phyloP scores from a whole-genome alignment of 1,140 invertebrate species.

The Drosophila kohkoa region DNA sequence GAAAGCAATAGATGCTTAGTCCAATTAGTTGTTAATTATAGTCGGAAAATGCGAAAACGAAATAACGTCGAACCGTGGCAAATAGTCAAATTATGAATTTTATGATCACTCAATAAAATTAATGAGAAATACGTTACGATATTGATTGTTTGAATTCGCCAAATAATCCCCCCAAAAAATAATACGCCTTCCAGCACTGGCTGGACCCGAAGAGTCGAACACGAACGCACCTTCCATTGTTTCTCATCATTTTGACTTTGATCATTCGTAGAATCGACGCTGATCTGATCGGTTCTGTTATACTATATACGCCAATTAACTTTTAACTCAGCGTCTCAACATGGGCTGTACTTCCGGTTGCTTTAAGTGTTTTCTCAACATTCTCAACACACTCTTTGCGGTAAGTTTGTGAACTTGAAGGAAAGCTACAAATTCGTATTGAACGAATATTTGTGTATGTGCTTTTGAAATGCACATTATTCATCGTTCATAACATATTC shows the following conservation, averaged over 20 bases:
- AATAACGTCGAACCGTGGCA: conserved; percentile 9
- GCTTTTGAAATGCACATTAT: not conserved
- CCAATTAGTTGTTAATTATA: conserved; percentile 19
- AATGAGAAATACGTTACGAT: conserved; percentile 4
- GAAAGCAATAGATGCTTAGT: conserved; percentile 1
- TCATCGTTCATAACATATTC: conserved; percentile 3
- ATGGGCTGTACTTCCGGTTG: conserved; percentile 76
- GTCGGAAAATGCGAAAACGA: not conserved
- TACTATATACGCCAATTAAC: conserved; percentile 12
- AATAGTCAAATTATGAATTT: conserved; percentile 56
- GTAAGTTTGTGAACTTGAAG: conserved; percentile 50
- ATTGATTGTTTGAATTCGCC: conserved; percentile 1
- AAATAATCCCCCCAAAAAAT: conserved; percentile 13
- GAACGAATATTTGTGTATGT: not conserved
- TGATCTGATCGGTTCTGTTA: conserved; percentile 39
- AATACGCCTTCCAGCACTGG: conserved; percentile 49
- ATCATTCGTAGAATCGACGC: conserved; percentile 45
- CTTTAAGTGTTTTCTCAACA: conserved; percentile 72
- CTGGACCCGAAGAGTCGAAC: conserved; percentile 20
- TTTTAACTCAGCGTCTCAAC: conserved; percentile 11
- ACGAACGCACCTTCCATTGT: not conserved
- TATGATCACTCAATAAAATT: conserved; percentile 58
- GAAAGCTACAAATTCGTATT: no score
- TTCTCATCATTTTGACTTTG: conserved; percentile 11
- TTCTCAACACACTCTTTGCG: conserved; percentile 63